These are phyloP conservation scores for Odontamblyopus rebecca DNA, from an alignment of 2,797 vertebrate species.

Conservation along the genomic window DNA sequence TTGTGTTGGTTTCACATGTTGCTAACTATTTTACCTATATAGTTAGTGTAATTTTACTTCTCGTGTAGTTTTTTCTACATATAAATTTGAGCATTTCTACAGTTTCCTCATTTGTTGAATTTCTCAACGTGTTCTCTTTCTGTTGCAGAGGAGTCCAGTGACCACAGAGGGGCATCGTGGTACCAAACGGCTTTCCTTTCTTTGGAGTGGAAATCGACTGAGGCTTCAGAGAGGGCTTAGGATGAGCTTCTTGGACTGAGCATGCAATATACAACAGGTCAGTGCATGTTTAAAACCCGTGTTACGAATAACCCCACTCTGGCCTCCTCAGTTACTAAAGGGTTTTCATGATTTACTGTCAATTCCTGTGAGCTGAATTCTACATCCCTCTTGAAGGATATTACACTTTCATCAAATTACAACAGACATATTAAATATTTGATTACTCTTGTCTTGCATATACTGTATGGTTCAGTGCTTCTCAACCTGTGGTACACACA, in stretches of 20 bases:
- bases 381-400: conserved; percentile 87
- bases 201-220: conserved; percentile 80
- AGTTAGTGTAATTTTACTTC: background rate
- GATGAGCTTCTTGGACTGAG: conserved; percentile 82
- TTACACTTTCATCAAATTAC: conserved; percentile 94
- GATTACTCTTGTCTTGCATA: conserved; percentile 80
- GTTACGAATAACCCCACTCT: conserved; percentile 35
- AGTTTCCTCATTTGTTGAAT: background rate
- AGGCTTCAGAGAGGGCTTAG: conserved; percentile 81
- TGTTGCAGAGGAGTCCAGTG: conserved; percentile 80
- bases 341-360: conserved; percentile 84
- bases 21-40: background rate
- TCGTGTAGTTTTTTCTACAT: background rate
- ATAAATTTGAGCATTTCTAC: background rate
- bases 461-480: conserved; percentile 8
- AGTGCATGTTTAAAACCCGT: conserved; percentile 82
- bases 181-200: conserved; percentile 83
- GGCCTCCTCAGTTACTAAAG: conserved; percentile 70
- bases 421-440: conserved; percentile 89
- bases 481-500: background rate
- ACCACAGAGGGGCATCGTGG: conserved; percentile 94
- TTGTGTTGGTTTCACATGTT: no score
- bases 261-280: conserved; percentile 94
- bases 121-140: conserved; percentile 41
- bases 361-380: conserved; percentile 88